Conservation (phyloP, 2,113 vertebrate genomes). For the Platichthys flesus region DNA sequence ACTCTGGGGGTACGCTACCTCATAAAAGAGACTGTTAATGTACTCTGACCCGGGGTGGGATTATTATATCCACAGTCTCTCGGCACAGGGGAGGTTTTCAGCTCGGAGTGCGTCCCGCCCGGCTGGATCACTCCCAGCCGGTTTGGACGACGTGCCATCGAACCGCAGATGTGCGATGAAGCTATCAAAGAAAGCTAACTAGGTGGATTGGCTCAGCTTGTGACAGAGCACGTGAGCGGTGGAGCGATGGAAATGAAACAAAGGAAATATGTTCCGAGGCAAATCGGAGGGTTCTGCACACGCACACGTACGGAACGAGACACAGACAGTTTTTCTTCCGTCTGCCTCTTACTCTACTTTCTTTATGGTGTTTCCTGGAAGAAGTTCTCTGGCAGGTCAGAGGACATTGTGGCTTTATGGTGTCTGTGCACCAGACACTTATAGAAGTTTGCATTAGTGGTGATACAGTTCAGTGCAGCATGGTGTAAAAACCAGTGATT, state of each 20-base stretch:
- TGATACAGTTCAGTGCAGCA: too few species aligned
- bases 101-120: conserved; percentile 8
- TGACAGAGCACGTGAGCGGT: conserved; percentile 18
- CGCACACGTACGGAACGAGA: too few species aligned
- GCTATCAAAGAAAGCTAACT: conserved; percentile 41
- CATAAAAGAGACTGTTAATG: conserved; percentile 71
- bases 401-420: too few species aligned
- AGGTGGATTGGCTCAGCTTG: conserved; percentile 57
- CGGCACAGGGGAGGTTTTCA: conserved; percentile 44
- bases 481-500: too few species aligned
- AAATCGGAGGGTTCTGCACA: too few species aligned
- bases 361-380: too few species aligned
- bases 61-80: conserved; percentile 61
- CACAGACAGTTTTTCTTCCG: too few species aligned
- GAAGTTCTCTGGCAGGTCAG: too few species aligned
- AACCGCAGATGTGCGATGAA: too few species aligned
- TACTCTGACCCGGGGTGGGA: conserved; percentile 56
- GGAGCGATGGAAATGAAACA: conserved; percentile 43
- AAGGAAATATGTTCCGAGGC: conserved; percentile 29
- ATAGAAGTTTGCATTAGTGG: too few species aligned
- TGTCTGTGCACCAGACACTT: too few species aligned
- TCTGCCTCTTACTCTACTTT: too few species aligned
- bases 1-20: conserved; percentile 45
- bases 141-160: conserved; percentile 59
- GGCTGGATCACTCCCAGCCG: conserved; percentile 47